A percentile compares a stretch with the other conserved stretches of the same genome.
phyloP scores from a whole-genome alignment of 2,797 vertebrate genomes.

The Oophaga sylvatica region DNA sequence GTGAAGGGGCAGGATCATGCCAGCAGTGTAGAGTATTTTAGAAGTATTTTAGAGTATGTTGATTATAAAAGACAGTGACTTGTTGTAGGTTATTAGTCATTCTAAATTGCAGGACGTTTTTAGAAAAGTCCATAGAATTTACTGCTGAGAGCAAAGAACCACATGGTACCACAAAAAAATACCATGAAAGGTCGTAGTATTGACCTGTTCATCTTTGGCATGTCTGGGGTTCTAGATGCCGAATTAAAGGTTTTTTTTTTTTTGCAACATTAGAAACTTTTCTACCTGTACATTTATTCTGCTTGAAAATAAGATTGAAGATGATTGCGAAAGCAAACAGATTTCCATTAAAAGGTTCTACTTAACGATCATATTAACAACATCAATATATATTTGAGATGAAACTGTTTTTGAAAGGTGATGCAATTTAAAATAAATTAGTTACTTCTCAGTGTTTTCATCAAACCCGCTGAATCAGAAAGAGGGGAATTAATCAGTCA shows the following conservation, averaged over 20 bases:
- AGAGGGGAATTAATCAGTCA: conserved; percentile 53
- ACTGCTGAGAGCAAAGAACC: background rate
- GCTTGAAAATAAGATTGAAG: background rate
- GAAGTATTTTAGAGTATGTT: too few relatives aligned
- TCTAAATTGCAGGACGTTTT: too few relatives aligned
- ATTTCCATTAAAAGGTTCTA: conserved; percentile 51
- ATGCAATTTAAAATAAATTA: conserved; percentile 61
- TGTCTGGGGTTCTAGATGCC: too few relatives aligned
- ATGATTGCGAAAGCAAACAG: conserved; percentile 34
- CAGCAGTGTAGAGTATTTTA: too few relatives aligned
- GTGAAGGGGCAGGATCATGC: too few relatives aligned
- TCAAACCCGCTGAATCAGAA: conserved; percentile 44
- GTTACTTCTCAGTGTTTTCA: conserved; percentile 44
- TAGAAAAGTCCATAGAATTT: background rate
- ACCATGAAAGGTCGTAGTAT: background rate
- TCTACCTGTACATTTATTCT: background rate
- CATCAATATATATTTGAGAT: conserved; percentile 58
- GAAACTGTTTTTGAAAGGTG: conserved; percentile 59
- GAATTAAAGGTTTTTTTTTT: background rate
- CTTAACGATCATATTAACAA: conserved; percentile 58
- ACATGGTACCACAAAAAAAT: background rate
- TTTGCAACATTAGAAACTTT: too few relatives aligned
- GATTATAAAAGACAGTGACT: too few relatives aligned
- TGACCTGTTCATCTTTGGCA: background rate
- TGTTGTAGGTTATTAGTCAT: too few relatives aligned